These are phyloP conservation scores for Phataginus tricuspis DNA, from an alignment of 2,797 vertebrate species.

Conservation along the genomic window DNA sequence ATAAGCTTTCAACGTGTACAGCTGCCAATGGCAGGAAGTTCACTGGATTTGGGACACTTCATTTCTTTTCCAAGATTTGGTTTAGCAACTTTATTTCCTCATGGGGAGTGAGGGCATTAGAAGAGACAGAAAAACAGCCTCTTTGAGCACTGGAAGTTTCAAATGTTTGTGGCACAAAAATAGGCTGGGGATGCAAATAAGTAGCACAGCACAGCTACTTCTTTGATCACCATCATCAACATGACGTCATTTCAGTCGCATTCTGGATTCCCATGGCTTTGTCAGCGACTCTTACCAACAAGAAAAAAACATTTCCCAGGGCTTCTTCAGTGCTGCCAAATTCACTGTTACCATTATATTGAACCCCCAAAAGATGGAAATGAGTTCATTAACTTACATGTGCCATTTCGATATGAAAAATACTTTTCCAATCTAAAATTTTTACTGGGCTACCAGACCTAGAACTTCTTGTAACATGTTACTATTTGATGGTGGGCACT, in stretches of 20 bases:
- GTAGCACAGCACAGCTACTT: neutral
- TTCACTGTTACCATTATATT: neutral
- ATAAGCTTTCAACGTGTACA: neutral
- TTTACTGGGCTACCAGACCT: neutral
- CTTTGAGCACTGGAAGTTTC: neutral
- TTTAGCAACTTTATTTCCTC: conserved; percentile 1
- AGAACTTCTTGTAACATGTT: neutral
- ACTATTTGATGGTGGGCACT: neutral
- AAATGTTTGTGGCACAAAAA: conserved; percentile 1
- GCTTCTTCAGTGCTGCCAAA: neutral
- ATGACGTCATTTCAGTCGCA: neutral
- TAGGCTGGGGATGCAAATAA: neutral
- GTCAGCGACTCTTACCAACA: neutral
- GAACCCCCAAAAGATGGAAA: neutral
- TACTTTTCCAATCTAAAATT: neutral
- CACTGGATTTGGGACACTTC: neutral
- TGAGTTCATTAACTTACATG: neutral
- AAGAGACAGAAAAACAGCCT: neutral
- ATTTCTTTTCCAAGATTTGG: neutral
- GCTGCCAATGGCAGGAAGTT: neutral
- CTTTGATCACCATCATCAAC: neutral
- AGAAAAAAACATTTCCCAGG: neutral
- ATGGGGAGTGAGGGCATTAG: neutral
- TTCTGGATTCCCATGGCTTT: neutral
- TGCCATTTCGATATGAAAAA: neutral